phyloP scores from a whole-genome alignment of 2,113 vertebrate species.

The Stigmatopora argus region DNA sequence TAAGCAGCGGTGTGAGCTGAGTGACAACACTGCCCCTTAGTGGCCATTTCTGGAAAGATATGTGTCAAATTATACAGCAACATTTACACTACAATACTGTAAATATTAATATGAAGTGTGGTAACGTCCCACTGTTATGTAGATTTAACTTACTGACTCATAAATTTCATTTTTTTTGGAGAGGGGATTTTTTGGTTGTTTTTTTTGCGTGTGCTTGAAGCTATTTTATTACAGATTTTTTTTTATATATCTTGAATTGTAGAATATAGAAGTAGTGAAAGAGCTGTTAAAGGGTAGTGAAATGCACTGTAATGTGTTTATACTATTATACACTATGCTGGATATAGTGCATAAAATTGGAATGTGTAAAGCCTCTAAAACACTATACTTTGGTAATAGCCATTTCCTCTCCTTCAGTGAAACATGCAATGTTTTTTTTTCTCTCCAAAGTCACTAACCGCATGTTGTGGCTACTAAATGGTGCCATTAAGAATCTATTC shows the following conservation, averaged over 20 bases:
- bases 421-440: neutral
- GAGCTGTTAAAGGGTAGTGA: no score
- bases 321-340: no score
- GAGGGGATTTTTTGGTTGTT: no score
- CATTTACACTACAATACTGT: neutral
- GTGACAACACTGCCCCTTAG: constrained; percentile 67
- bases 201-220: no score
- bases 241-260: no score
- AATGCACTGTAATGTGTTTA: no score
- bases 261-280: no score
- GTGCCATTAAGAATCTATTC: constrained; percentile 61
- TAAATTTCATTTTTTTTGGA: neutral
- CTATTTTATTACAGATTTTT: no score
- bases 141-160: neutral
- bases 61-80: neutral
- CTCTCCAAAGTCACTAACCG: constrained; percentile 42
- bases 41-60: constrained; percentile 19
- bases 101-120: neutral
- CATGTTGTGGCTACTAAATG: constrained; percentile 58
- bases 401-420: neutral
- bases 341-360: no score
- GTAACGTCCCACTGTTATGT: neutral
- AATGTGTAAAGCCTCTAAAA: no score
- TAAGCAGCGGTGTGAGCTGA: constrained; percentile 14
- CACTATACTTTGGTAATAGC: no score